These are phyloP conservation scores for Poecilobothrus nobilitatus DNA, from an alignment of 2,888 invertebrate genomes.

Conservation along the genomic window DNA sequence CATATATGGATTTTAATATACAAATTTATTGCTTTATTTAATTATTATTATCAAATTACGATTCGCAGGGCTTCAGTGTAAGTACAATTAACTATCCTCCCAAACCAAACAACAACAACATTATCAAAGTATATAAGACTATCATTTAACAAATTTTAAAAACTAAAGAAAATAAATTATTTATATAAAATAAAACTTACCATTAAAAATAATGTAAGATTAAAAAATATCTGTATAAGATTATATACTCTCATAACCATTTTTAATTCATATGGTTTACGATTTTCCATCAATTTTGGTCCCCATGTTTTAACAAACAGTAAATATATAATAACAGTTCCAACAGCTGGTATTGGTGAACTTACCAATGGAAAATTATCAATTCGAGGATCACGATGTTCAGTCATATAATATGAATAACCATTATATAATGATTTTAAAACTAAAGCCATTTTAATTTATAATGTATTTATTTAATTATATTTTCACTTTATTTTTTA, in stretches of 20 bases:
- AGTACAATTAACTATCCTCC: too few relatives aligned
- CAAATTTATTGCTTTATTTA: too few relatives aligned
- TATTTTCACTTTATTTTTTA: too few relatives aligned
- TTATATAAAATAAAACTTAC: background rate
- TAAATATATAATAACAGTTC: slow-evolving; percentile 54
- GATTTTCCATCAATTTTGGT: slow-evolving; percentile 61
- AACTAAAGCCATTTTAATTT: slow-evolving; percentile 28
- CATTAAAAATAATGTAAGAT: slow-evolving; percentile 26
- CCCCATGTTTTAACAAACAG: slow-evolving; percentile 62
- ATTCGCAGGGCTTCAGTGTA: too few relatives aligned
- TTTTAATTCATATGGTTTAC: slow-evolving; percentile 56
- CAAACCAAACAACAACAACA: too few relatives aligned
- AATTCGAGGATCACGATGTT: slow-evolving; percentile 42
- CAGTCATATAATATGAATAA: slow-evolving; percentile 26
- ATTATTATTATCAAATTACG: too few relatives aligned
- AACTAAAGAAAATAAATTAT: background rate
- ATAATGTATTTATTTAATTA: too few relatives aligned
- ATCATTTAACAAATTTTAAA: too few relatives aligned
- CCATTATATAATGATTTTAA: slow-evolving; percentile 28
- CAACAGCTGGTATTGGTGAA: slow-evolving; percentile 54
- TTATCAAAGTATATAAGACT: too few relatives aligned
- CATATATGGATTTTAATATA: too few relatives aligned
- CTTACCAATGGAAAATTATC: slow-evolving; percentile 57
- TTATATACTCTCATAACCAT: slow-evolving; percentile 60
- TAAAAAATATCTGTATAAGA: slow-evolving; percentile 46